Conservation (phyloP, 2,113 vertebrate genomes). For the Halcyon malimbica region DNA sequence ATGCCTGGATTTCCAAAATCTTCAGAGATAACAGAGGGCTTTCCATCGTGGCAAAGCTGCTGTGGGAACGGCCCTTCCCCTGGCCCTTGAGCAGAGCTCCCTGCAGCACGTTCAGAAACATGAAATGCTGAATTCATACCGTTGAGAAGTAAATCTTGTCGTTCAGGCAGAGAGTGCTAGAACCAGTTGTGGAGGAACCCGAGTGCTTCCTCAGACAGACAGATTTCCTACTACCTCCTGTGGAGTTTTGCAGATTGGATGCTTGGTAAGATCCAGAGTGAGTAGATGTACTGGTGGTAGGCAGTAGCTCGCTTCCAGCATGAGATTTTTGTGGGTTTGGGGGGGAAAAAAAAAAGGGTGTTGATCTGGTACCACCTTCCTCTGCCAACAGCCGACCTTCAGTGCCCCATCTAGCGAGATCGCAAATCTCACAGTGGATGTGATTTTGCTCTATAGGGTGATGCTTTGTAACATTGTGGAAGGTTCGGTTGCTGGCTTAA, state of each 20-base stretch:
- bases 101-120: background rate
- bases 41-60: rapidly evolving
- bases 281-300: background rate
- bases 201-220: background rate
- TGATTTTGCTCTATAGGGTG: background rate
- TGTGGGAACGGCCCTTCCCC: background rate
- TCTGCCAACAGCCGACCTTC: background rate
- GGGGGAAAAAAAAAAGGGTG: background rate
- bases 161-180: background rate
- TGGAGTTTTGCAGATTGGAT: background rate
- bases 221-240: background rate
- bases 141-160: background rate
- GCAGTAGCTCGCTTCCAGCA: background rate
- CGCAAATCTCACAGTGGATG: background rate
- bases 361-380: background rate
- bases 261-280: background rate
- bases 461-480: background rate
- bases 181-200: background rate
- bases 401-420: background rate
- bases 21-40: background rate
- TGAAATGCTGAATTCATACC: background rate
- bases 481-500: background rate
- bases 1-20: background rate
- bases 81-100: background rate
- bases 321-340: background rate